Evolutionary conservation across 2,888 invertebrate genomes (phyloP), one percentile per base, ranked within the genome.

Genomic region (Lamellibrachia satsuma): DNA sequence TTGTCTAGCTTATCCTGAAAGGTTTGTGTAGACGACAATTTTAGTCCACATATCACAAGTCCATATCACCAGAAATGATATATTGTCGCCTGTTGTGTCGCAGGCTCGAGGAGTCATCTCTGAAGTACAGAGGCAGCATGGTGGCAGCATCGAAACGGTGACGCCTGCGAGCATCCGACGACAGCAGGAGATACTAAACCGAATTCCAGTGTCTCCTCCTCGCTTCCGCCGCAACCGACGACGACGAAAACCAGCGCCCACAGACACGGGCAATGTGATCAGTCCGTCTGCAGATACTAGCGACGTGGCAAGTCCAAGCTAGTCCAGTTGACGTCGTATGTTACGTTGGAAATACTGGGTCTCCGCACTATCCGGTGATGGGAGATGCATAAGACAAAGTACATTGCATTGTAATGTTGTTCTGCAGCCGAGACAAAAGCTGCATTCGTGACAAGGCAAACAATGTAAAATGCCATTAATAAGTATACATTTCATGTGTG

Each of bases 91-190:
- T 90, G 52, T 27, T 91, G 15, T n/a, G 52, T 75, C 52, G 75
- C 90, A 93, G 93, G 90, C 93, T 8, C 91, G 55, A 90, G 93
- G 93, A n/a, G 93, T 93, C 7, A 92, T 93, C 7, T 92, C 92
- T 39, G 93, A 93, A 55, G 91, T 75, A 39, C 52, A 93, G 52
- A 52, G 91, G 15, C 52, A 90, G 15, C 55, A 91, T 52, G 15
- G 4, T 11, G 15, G 22, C 75, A 52, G 90, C n/a, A 6, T 15
- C 15, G 27, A 57, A 3, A 90, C 52, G 15, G 92, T 92, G 27
- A 57, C 39, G 6, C 93, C 93, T 27, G 93, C 93, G 52, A 93
- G 92, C 55, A 90, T 92, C 27, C 91, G 90, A 52, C 90, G 93
- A 11, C 93, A 93, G 90, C 90, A 60, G 55, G 93, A 92, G 55